Evolutionary conservation across 2,113 vertebrate species (phyloP).

Genomic region (Phrynocephalus versicolor): DNA sequence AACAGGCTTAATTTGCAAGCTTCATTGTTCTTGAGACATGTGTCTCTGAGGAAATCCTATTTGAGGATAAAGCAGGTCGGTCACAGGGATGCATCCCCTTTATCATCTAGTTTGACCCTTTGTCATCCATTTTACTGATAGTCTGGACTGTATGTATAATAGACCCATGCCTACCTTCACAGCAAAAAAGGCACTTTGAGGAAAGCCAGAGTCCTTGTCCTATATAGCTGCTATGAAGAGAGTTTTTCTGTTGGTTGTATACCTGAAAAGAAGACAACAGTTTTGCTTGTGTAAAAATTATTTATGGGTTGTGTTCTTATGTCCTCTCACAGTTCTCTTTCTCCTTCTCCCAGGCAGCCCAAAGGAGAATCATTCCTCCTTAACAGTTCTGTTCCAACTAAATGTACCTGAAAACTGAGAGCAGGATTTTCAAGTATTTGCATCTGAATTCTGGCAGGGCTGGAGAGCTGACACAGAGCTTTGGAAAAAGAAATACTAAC

Average conservation of each 20-base stretch:
- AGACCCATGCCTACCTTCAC: not conserved
- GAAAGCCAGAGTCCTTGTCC: not conserved
- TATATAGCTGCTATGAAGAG: too few relatives aligned
- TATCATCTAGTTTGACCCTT: too few relatives aligned
- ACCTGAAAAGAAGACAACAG: not conserved
- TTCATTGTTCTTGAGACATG: too few relatives aligned
- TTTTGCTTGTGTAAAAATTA: not conserved
- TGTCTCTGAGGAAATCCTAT: too few relatives aligned
- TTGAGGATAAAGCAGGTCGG: too few relatives aligned
- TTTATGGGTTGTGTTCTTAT: not conserved
- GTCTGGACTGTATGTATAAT: too few relatives aligned
- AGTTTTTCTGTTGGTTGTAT: too few relatives aligned
- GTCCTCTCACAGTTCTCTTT: not conserved
- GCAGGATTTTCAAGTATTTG: conserved; percentile 1
- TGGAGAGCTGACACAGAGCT: not conserved
- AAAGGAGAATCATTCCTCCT: not conserved
- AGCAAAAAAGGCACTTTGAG: not conserved
- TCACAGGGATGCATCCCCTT: too few relatives aligned
- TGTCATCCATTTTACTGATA: too few relatives aligned
- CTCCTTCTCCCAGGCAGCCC: not conserved
- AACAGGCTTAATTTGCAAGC: too few relatives aligned
- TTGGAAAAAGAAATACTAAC: conserved; percentile 24
- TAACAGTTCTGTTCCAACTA: not conserved
- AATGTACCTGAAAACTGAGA: not conserved
- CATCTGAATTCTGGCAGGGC: not conserved